Base-by-base conservation (phyloP, 2,797 vertebrate species). In the Acrossocheilus wenchowensis region DNA sequence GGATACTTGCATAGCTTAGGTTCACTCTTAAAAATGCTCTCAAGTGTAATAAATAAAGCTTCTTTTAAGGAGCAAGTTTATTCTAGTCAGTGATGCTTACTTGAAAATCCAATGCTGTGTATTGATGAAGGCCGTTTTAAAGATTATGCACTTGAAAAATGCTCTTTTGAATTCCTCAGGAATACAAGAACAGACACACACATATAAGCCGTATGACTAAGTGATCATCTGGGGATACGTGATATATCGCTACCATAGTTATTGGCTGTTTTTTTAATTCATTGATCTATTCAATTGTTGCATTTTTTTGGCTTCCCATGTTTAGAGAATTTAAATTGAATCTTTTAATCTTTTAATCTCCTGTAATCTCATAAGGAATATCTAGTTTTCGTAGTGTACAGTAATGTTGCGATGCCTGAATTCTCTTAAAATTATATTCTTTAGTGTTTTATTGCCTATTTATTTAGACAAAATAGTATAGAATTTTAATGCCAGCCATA, bases 31-130 rank as follows among this genome's bases (percentile, higher is more conserved):
- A 94, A 92, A 90, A 80, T 89, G 90, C 87, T 91, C 89, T 93
- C 89, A 93, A 92, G 90, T 91, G 91, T 90, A 91, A 91, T 91
- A 89, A 92, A 64, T 90, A 90, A 91, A 90, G 54, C n/a, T 78
- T 74, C 1, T 88, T 79, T 78, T 87, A 80, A 60, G 41, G 48
- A 71, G 23, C 74, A 83, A 68, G 75, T 82, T 86, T 87, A 72
- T 64, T 88, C 71, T 43, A 78, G 45, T 77, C 73, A 85, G 36
- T 87, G 80, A n/a, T 52, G 82, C 72, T 74, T 73, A 43, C 66
- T 75, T 77, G 23, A 84, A 78, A 87, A 89, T 86, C 34, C 60
- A 80, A 17, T 84, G 77, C 36, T 84, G n/a, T 78, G 36, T 71
- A 62, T 75, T 43, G 34, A 92, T 89, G 92, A 93, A 92, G 86